phyloP scores from a whole-genome alignment of 2,113 vertebrate genomes.

The Propithecus coquereli region DNA sequence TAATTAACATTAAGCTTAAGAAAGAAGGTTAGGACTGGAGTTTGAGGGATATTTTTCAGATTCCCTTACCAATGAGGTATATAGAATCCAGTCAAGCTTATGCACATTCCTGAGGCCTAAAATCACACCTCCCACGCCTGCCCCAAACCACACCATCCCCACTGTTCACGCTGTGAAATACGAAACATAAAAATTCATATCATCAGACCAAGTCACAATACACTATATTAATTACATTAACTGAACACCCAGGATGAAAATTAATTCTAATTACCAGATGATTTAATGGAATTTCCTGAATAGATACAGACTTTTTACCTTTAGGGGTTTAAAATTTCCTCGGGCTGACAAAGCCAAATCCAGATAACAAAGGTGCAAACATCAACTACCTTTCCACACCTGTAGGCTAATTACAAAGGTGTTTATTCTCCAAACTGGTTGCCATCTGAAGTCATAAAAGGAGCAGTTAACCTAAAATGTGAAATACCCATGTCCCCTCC shows the following conservation, averaged over 20 bases:
- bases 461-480: conserved; percentile 34
- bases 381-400: background rate
- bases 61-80: background rate
- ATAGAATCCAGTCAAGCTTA: background rate
- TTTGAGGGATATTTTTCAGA: background rate
- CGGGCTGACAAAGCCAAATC: background rate
- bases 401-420: conserved; percentile 28
- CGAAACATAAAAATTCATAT: background rate
- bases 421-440: conserved; percentile 45
- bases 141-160: background rate
- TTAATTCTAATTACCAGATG: background rate
- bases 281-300: background rate
- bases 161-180: background rate
- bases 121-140: background rate
- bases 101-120: background rate
- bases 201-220: background rate
- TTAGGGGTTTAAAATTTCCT: background rate
- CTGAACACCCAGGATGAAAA: background rate
- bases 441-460: conserved; percentile 41
- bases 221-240: background rate
- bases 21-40: background rate
- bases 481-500: conserved; percentile 35
- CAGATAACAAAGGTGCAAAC: background rate
- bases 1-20: background rate
- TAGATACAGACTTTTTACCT: background rate